phyloP scores from a whole-genome alignment of 2,113 vertebrate species.

The Hydropotes inermis region DNA sequence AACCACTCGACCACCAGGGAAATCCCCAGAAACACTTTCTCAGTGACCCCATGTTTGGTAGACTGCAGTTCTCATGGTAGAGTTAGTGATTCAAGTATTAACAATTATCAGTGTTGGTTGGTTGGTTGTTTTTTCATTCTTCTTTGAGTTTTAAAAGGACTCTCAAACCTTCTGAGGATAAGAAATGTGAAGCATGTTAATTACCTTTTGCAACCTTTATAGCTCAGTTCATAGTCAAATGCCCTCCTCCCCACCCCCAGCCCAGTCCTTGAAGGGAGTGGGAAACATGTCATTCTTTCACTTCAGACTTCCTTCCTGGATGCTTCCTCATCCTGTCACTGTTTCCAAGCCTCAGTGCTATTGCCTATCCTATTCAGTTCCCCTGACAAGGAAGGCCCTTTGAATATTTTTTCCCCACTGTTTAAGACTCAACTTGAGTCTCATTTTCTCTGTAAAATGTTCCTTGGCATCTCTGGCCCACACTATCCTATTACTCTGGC shows the following conservation, averaged over 20 bases:
- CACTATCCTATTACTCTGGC: neutral
- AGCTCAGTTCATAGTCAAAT: neutral
- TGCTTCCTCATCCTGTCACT: neutral
- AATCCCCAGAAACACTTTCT: neutral
- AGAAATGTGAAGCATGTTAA: neutral
- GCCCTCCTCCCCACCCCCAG: rapidly evolving
- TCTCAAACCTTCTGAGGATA: neutral
- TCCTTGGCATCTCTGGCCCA: neutral
- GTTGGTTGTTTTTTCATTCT: neutral
- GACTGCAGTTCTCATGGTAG: neutral
- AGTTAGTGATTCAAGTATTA: neutral
- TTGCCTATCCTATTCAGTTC: neutral
- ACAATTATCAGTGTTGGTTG: neutral
- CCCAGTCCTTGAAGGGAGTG: rapidly evolving
- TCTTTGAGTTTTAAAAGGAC: neutral
- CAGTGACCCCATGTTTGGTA: neutral
- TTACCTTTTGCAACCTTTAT: neutral
- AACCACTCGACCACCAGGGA: neutral
- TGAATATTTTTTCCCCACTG: neutral
- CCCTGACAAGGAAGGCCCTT: neutral
- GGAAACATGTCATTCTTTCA: neutral
- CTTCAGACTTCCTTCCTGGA: too few relatives aligned
- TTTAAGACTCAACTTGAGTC: neutral
- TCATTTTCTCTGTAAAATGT: neutral
- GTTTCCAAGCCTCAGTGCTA: neutral